These are phyloP conservation scores for Acrossocheilus wenchowensis DNA, from an alignment of 2,797 vertebrate species.

Conservation along the genomic window DNA sequence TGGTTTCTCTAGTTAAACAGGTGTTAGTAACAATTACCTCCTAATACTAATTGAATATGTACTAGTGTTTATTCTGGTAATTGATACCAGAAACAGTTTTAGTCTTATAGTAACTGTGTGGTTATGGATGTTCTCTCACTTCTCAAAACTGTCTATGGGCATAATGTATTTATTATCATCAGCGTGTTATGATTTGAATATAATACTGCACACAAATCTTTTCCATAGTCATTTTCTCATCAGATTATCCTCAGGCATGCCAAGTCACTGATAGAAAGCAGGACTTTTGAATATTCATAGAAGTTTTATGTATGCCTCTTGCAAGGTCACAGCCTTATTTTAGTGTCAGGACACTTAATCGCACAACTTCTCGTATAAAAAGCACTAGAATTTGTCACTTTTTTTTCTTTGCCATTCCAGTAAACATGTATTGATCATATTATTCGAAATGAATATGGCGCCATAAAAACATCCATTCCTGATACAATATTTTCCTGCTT, in stretches of 20 bases:
- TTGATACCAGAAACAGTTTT: not conserved
- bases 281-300: conserved; percentile 43
- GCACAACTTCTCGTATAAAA: not conserved
- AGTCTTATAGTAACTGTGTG: conserved; percentile 39
- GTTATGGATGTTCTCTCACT: conserved; percentile 30
- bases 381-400: not conserved
- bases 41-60: not conserved
- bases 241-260: conserved; percentile 31
- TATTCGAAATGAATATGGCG: conserved; percentile 3
- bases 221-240: conserved; percentile 43
- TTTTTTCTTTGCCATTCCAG: conserved; percentile 2
- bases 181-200: conserved; percentile 39
- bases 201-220: conserved; percentile 31
- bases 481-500: conserved; percentile 15
- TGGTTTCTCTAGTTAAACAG: not conserved
- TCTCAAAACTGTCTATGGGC: conserved; percentile 24
- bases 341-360: conserved; percentile 34
- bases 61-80: not conserved
- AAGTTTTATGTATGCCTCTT: conserved; percentile 45
- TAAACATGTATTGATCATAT: conserved; percentile 5
- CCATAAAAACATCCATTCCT: conserved; percentile 6
- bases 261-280: conserved; percentile 49
- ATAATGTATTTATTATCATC: conserved; percentile 33
- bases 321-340: conserved; percentile 49
- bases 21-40: not conserved